Base-by-base conservation (phyloP, 2,113 vertebrate species). In the Osmerus mordax region DNA sequence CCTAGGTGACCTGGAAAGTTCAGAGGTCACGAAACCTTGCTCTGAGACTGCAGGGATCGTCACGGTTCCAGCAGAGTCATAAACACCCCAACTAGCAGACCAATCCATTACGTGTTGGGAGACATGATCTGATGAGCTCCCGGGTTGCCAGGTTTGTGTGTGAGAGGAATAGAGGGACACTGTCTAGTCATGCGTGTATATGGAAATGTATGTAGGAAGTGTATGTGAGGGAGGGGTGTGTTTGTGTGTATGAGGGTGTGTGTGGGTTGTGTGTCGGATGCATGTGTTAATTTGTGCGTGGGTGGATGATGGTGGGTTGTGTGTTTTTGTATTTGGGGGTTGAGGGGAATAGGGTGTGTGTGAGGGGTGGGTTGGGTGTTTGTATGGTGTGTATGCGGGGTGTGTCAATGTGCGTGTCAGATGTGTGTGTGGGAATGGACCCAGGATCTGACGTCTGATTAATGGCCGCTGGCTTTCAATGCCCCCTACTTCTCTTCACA, bases 381-480 rank as follows among this genome's bases (percentile, higher is more conserved):
- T 56, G 55, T 70, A 7, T 63, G 64, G 56, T 69, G 29, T 32
- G 12, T 56, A n/a, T 56, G 16, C 16, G 53, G 29, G 60, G 68
- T 64, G 67, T 76, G 77, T 71, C 65, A 71, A 71, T 65, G 67
- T 19, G 29, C 7, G 9, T 51, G 67, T 79, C 69, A 53, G 67
- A 69, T 65, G 51, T 80, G 69, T 54, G 65, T 82, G 83, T 87
- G 83, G 76, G 85, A 82, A 82, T 77, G 73, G 71, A 66, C 59
- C 65, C 70, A 73, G 25, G 69, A 77, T 80, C 73, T 82, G 85
- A 85, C 70, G 72, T 54, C 77, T 87, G 85, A 87, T 85, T 87
- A 87, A 87, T 87, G 83, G 81, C 77, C 67, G 21, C 75, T 71
- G 81, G 58, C 75, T 18, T 74, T 85, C 74, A 84, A 84, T 79